These are phyloP conservation scores for Aurelia sp. DNA, from an alignment of 30 jellyfish, hydroid and myxozoan species.

Conservation along the genomic window DNA sequence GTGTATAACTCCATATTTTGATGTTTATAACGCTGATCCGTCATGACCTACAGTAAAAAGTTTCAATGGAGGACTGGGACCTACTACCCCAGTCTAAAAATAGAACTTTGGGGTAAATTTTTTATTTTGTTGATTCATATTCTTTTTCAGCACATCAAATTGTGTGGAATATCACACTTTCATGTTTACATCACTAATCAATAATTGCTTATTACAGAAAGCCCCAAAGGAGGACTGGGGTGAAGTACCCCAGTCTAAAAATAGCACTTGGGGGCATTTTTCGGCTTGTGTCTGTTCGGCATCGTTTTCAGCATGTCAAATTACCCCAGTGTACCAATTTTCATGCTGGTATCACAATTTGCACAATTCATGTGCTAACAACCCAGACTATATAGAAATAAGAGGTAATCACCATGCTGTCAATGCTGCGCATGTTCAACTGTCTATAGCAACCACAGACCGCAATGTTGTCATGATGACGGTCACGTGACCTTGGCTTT, in stretches of 20 bases:
- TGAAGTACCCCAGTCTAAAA: background rate
- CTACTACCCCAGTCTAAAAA: conserved; percentile 16
- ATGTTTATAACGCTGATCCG: background rate
- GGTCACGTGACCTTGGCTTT: too few relatives aligned
- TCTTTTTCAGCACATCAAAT: background rate
- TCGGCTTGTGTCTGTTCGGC: background rate
- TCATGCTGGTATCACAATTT: conserved; percentile 22
- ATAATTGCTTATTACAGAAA: background rate
- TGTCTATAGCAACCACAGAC: too few relatives aligned
- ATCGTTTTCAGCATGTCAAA: conserved; percentile 12
- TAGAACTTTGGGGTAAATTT: background rate
- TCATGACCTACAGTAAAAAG: background rate
- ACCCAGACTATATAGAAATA: conserved; percentile 8
- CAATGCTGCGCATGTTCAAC: too few relatives aligned
- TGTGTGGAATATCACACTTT: background rate
- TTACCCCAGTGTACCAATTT: background rate
- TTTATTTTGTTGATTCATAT: background rate
- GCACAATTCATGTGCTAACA: conserved; percentile 6
- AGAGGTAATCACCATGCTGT: too few relatives aligned
- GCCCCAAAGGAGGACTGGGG: conserved; percentile 8
- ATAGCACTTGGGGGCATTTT: too few relatives aligned
- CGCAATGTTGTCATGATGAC: too few relatives aligned
- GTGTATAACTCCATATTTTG: background rate
- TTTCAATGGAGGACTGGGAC: background rate
- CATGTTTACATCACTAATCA: background rate